Evolutionary conservation across 2,113 vertebrate genomes (phyloP).

Genomic region (Dromas ardeola): DNA sequence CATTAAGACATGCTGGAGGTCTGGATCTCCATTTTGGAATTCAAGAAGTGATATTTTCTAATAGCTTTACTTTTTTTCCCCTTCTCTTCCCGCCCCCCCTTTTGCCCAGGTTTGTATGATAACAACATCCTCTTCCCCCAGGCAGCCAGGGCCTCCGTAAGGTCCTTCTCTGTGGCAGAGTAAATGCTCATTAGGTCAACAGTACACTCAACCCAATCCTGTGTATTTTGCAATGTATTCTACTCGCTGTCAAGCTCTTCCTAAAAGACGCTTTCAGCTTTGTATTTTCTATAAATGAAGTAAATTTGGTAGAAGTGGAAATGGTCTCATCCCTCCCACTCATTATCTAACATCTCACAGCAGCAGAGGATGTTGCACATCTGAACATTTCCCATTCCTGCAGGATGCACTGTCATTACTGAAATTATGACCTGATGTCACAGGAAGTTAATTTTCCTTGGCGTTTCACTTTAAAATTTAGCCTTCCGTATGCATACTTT

Average conservation of each 20-base stretch:
- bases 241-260: not conserved
- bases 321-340: not conserved
- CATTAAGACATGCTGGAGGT: too few species aligned
- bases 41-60: not conserved
- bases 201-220: not conserved
- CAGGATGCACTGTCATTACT: constrained; percentile 5
- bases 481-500: not conserved
- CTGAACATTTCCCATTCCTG: not conserved
- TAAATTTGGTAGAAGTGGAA: not conserved
- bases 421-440: not conserved
- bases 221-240: not conserved
- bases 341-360: fast-evolving
- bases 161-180: too few species aligned
- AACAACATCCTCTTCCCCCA: not conserved
- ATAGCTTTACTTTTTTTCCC: too few species aligned
- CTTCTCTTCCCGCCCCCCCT: too few species aligned
- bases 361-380: not conserved
- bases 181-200: not conserved
- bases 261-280: not conserved
- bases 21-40: not conserved
- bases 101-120: not conserved
- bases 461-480: not conserved
- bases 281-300: not conserved
- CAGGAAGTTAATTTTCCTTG: constrained; percentile 45
- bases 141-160: not conserved